Percentiles rank a stretch among this genome's conserved stretches.
Evolutionary conservation across 2,797 vertebrate genomes (phyloP).

Genomic region (Danio aesculapii): DNA sequence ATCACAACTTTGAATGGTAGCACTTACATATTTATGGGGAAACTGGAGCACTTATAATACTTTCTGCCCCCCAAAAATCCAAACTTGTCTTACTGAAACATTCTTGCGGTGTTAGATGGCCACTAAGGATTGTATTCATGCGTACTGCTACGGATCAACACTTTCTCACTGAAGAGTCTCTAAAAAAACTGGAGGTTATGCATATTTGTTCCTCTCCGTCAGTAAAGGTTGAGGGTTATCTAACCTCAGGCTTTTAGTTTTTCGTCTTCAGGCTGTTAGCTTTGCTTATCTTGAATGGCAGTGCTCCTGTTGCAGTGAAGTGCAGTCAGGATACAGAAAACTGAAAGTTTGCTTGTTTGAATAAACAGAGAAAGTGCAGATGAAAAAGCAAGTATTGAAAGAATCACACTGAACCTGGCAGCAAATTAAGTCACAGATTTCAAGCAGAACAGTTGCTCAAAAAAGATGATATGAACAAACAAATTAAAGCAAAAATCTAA

Average conservation of each 20-base stretch:
- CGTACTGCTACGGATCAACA: not conserved
- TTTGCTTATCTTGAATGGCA: conserved; percentile 28
- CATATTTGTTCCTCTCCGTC: conserved; percentile 2
- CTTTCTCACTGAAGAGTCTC: not conserved
- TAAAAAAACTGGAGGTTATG: not conserved
- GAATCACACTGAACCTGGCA: conserved; percentile 1
- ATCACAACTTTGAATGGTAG: not conserved
- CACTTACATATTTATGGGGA: not conserved
- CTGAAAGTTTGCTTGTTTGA: not conserved
- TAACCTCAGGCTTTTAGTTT: conserved; percentile 20
- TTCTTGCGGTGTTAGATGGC: not conserved
- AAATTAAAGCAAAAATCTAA: conserved; percentile 40
- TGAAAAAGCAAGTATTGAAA: not conserved
- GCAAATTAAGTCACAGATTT: conserved; percentile 22
- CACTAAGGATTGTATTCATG: not conserved
- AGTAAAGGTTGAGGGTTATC: conserved; percentile 11
- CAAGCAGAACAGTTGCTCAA: conserved; percentile 21
- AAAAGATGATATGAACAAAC: conserved; percentile 24
- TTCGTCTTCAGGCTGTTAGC: not conserved
- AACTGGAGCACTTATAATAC: too few species aligned
- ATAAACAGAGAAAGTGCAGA: conserved; percentile 12
- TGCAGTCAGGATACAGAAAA: conserved; percentile 13
- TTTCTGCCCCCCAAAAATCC: not conserved
- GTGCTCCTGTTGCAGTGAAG: not conserved
- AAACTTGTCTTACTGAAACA: not conserved